Base-by-base conservation (phyloP, 2,888 invertebrate genomes). In the Strigamia maritima region DNA sequence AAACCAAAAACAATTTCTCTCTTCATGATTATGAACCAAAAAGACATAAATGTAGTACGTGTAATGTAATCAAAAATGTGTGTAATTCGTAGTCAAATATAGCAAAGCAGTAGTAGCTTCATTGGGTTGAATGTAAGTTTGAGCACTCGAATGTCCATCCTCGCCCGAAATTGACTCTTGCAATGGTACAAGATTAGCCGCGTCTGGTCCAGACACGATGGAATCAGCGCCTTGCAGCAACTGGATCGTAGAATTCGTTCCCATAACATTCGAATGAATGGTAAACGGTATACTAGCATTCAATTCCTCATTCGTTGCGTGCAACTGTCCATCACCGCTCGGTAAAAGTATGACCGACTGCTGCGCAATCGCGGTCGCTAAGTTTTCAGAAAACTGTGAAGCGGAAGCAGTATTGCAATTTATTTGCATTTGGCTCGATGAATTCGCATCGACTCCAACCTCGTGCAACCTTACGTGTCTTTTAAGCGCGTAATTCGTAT, bases 401-500 rank as follows among this genome's bases (percentile, higher is more conserved):
- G 31, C 22, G 2, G 70, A 26, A 40, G 26, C 70, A 0, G 78
- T 22, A n/a, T 7, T 6, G 44, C n/a, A 35, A 31, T 19, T 40
- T 4, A 16, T 4, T 38, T 19, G 49, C n/a, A n/a, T 40, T 31
- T 77, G 49, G 22, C 19, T 28, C 19, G 49, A 10, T 1, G 75
- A 40, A 28, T 38, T 16, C 16, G 75, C 22, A 14, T 26, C 65
- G 14, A 12, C 54, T 49, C 78, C 79, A 2, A 35, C 38, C 6
- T 76, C 40, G 74, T 87, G 87, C 14, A 84, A 84, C 26, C 84
- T 83, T 35, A 83, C 82, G 81, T 87, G 87, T 3, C 87, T 82
- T 40, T 84, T 82, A 8, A 87, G 82, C 0, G 87, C 85, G 81
- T 85, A 87, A 75, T 85, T 85, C 1, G 87, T 87, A 82, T 86